Evolutionary conservation across 2,113 vertebrate species (phyloP), one percentile per base, ranked within the genome.

Genomic region (Cyprinus carpio): DNA sequence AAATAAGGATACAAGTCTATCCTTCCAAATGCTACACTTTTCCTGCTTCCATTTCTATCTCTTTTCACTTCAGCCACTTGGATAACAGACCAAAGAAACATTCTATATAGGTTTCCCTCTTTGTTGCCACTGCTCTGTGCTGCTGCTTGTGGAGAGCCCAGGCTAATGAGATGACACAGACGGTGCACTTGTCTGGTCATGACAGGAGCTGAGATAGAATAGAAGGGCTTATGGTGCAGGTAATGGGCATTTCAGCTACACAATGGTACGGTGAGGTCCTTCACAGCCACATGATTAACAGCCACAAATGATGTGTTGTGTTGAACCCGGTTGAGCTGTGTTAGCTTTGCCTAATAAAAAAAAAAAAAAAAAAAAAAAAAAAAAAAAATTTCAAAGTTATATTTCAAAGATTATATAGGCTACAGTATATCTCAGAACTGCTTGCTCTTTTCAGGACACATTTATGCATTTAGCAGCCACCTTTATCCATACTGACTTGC

Each of bases 231-330:
- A 75, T 83, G 84, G 60, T 79, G 75, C 72, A 82, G 87, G 88
- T 93, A 90, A 87, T 85, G 49, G 78, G 87, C 20, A 60, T 83
- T 86, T 88, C 27, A 84, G 83, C 76, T 62, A 87, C 89, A 84
- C 81, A 87, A 87, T 75, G 83, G 49, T 58, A 43, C 67, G 43
- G 23, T 85, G 51, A 64, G 27, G 31, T 46, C 77, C 58, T 69
- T 76, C 78, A 58, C 56, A 64, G 72, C 18, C 43, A 84, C 75
- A 62, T 16, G 72, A 10, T 62, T 20, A 18, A 54, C 46, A 54
- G 46, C 43, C 34, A 51, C 49, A 29, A 78, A 56, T 71, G 1
- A 51, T 84, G 31, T 56, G 54, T 46, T 65, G 37, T 65, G 37
- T 81, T 81, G 60, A 67, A 16, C 40, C 25, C 60, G 11, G 40